Evolutionary conservation across 1,140 invertebrate species (phyloP), one percentile per base, ranked within the genome.

Genomic region (Melitaea cinxia): DNA sequence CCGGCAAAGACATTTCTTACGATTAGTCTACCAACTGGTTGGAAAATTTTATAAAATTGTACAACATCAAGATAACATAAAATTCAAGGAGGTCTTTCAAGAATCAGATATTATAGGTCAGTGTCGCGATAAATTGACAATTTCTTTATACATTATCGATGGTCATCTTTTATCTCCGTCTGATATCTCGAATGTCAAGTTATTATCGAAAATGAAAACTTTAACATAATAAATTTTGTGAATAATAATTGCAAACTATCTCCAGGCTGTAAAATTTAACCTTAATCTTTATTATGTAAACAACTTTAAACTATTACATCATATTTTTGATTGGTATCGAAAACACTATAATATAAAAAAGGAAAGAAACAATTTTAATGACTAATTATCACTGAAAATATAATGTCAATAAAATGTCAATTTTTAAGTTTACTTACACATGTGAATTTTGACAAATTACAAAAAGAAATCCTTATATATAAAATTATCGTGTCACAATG

Each of bases 11-110:
- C n/a, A n/a, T n/a, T n/a, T n/a, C n/a, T n/a, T n/a, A n/a, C n/a
- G n/a, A n/a, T n/a, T n/a, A n/a, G n/a, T n/a, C n/a, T n/a, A n/a
- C n/a, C n/a, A n/a, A n/a, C n/a, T n/a, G n/a, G n/a, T n/a, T n/a
- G n/a, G n/a, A n/a, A n/a, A n/a, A n/a, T n/a, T n/a, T n/a, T n/a
- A n/a, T 9, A 30, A 30, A 30, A 4, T 30, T n/a, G n/a, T n/a
- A n/a, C n/a, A n/a, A n/a, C n/a, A 26, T n/a, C 35, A 37, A n/a
- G 35, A n/a, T 15, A n/a, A 37, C 35, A 37, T 37, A 37, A 37
- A 37, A 14, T 14, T 37, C 5, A 37, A 14, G 0, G n/a, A 37
- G 1, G n/a, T 0, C 35, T 1, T 37, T 15, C 14, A 7, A 17
- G 37, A 19, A 42, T 17, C 15, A 42, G 4, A 5, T 6, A 17